These are phyloP conservation scores for Ariopsis seemanni DNA, from an alignment of 2,113 vertebrate genomes.

Conservation along the genomic window DNA sequence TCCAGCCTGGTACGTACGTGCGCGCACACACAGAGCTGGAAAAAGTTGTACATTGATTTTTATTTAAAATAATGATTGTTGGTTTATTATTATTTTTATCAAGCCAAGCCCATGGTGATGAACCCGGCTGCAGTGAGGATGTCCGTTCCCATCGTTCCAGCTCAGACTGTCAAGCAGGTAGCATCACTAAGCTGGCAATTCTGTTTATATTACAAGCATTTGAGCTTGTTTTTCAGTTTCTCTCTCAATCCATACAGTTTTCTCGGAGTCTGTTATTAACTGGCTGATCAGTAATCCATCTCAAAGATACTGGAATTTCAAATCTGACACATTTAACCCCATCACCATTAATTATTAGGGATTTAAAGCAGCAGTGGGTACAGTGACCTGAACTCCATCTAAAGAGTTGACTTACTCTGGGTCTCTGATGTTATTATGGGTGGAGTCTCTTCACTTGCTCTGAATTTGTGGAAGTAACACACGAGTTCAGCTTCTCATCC, in stretches of 20 bases:
- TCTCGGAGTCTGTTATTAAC: neutral
- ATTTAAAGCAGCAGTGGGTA: neutral
- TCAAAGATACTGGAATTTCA: neutral
- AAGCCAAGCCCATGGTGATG: conserved; percentile 92
- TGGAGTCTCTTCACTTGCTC: neutral
- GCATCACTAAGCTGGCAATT: conserved; percentile 40
- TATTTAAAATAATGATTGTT: neutral
- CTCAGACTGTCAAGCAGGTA: conserved; percentile 93
- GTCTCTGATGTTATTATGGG: no score
- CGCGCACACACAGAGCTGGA: conserved; percentile 17
- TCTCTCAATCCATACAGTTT: neutral
- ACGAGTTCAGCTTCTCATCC: no score
- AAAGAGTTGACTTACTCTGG: neutral
- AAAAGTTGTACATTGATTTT: neutral
- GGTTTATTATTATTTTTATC: neutral
- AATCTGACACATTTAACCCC: neutral
- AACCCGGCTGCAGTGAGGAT: conserved; percentile 85
- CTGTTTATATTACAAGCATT: neutral
- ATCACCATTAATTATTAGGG: neutral
- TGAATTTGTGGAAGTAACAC: neutral
- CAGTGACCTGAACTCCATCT: neutral
- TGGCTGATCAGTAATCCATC: neutral
- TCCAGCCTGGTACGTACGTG: conserved; percentile 82
- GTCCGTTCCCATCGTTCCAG: conserved; percentile 91
- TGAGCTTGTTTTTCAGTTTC: neutral